Percentiles rank a stretch among this genome's conserved stretches.
Conservation (phyloP, 2,888 invertebrate species). For the Drosophila austrosaltans region DNA sequence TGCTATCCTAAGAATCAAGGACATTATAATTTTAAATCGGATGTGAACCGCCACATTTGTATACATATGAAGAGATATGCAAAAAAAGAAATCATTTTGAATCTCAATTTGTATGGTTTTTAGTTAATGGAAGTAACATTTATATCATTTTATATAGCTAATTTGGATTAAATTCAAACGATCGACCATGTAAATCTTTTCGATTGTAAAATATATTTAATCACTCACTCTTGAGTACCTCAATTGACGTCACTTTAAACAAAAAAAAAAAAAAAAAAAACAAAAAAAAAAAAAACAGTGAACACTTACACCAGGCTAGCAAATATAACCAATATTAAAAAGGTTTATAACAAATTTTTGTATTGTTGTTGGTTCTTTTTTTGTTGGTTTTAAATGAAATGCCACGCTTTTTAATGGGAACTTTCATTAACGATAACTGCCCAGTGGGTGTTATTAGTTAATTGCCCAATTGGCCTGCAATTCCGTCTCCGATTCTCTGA, state of each 20-base stretch:
- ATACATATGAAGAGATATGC: no score
- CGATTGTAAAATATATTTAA: slow-evolving; percentile 35
- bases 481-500: slow-evolving; percentile 35
- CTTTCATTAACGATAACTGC: slow-evolving; percentile 62
- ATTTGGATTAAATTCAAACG: not conserved
- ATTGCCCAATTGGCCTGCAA: slow-evolving; percentile 51
- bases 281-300: not conserved
- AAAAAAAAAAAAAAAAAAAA: not conserved
- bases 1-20: no score
- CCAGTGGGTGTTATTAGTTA: slow-evolving; percentile 63
- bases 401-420: slow-evolving; percentile 62
- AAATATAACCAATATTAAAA: not conserved
- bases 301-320: not conserved
- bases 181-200: slow-evolving; percentile 31
- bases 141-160: not conserved
- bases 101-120: no score
- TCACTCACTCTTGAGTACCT: not conserved
- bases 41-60: no score
- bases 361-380: not conserved
- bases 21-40: no score
- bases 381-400: slow-evolving; percentile 34
- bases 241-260: slow-evolving; percentile 40
- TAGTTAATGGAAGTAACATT: not conserved
- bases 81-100: no score
- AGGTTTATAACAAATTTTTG: not conserved